These are phyloP conservation scores for Drosophila suzukii DNA, from an alignment of 1,140 invertebrate genomes.

Conservation along the genomic window DNA sequence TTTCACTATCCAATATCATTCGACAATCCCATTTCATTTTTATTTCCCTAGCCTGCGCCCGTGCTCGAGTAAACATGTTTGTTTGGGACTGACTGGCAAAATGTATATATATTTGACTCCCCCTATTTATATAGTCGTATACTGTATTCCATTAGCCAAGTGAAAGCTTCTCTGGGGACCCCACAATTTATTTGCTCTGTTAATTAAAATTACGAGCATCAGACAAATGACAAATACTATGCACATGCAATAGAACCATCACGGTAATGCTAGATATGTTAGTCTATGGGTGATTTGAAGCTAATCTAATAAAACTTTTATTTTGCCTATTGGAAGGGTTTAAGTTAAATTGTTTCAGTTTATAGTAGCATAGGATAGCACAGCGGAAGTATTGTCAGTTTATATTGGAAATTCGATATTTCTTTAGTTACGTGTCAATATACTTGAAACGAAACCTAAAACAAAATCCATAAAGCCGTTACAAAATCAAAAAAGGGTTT, in stretches of 20 bases:
- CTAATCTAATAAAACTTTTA: conserved; percentile 21
- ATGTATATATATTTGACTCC: conserved; percentile 36
- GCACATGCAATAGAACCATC: background rate
- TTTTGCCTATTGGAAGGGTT: conserved; percentile 13
- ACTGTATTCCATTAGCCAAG: conserved; percentile 68
- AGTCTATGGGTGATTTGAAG: conserved; percentile 12
- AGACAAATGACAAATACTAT: conserved; percentile 8
- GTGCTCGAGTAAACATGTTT: conserved; percentile 34
- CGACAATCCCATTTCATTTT: conserved; percentile 14
- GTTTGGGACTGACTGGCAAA: conserved; percentile 36
- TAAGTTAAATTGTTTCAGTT: conserved; percentile 3
- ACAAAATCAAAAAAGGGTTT: too few relatives aligned
- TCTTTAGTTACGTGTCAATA: too few relatives aligned
- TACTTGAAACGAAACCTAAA: too few relatives aligned
- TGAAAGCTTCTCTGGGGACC: conserved; percentile 43
- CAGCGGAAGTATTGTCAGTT: too few relatives aligned
- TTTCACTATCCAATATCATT: conserved; percentile 60
- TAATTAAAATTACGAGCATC: conserved; percentile 66
- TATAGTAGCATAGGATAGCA: too few relatives aligned
- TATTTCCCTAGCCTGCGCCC: background rate
- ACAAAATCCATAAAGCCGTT: too few relatives aligned
- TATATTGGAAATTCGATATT: too few relatives aligned
- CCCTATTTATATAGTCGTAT: conserved; percentile 16
- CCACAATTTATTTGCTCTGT: conserved; percentile 64
- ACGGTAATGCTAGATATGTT: conserved; percentile 13